phyloP scores from a whole-genome alignment of 2,888 invertebrate genomes.

The Siphonodentalium dalli region DNA sequence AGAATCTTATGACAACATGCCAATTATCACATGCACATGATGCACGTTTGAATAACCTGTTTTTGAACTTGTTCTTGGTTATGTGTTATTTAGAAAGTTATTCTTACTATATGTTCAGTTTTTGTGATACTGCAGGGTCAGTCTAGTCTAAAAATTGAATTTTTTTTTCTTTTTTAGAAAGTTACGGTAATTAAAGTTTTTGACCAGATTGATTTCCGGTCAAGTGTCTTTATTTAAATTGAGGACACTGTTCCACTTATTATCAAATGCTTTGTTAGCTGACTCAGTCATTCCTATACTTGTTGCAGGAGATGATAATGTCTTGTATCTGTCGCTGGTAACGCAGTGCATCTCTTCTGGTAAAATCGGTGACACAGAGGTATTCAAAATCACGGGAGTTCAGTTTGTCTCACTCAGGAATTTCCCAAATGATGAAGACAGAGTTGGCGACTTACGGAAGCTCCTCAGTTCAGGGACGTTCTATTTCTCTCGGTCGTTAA shows the following conservation, averaged over 20 bases:
- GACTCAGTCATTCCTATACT: neutral
- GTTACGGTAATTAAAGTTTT: too few relatives aligned
- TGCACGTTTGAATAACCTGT: too few relatives aligned
- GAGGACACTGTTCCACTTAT: too few relatives aligned
- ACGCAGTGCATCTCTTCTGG: constrained; percentile 97
- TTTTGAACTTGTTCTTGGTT: too few relatives aligned
- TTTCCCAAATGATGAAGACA: constrained; percentile 62
- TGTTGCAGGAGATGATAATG: constrained; percentile 47
- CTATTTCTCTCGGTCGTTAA: constrained; percentile 88
- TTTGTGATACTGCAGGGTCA: too few relatives aligned
- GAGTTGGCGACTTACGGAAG: constrained; percentile 73
- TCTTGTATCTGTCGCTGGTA: constrained; percentile 88
- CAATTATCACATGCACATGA: too few relatives aligned
- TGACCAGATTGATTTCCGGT: neutral
- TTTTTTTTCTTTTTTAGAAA: too few relatives aligned
- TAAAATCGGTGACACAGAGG: constrained; percentile 91
- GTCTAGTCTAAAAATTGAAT: too few relatives aligned
- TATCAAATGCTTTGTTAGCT: neutral
- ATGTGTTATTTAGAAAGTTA: too few relatives aligned
- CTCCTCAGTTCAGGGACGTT: constrained; percentile 97
- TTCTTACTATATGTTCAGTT: too few relatives aligned
- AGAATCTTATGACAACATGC: too few relatives aligned
- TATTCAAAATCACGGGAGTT: constrained; percentile 92
- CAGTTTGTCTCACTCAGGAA: constrained; percentile 81
- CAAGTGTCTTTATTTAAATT: too few relatives aligned